Base-by-base conservation (phyloP, 23 tunicate genomes). In the Oikopleura dioica region DNA sequence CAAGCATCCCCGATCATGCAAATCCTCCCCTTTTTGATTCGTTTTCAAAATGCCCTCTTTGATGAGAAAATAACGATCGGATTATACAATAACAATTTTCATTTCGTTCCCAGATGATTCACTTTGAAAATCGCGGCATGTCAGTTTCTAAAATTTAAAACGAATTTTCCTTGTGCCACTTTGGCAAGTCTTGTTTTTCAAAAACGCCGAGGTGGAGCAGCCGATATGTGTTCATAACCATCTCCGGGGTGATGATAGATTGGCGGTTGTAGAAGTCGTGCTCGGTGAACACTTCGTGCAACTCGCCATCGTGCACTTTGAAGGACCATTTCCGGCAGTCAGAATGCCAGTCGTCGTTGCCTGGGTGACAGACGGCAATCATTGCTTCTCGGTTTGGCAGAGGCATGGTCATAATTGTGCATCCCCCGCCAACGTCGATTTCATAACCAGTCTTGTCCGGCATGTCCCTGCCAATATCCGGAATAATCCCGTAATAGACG, bases 401-500 rank as follows among this genome's bases (percentile, higher is more conserved):
- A 9, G 16, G 55, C 16, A 9, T 44, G 16, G 16, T 9, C 16
- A 44, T 16, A 44, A 44, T 44, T 44, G 9, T 44, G 55, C 55
- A 9, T 16, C 2, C 72, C 33, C 29, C 72, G 32, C 29, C 72
- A 63, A 63, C 72, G 26, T 63, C 72, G 26, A 63, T 63, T 28
- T 63, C 72, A 28, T 63, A 63, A 63, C 30, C 72, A 21, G 72
- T 63, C 29, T 63, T 63, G 29, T 23, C 29, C 26, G 30, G 72
- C 30, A 63, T 2, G 33, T 23, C 4, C 16, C 5, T 2, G 2
- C 33, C 72, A 21, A 63, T 28, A 12, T 63, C 33, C 33, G 72
- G 72, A 63, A 63, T 63, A 63, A 63, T 63, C 30, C 72, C 72
- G 26, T 63, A 63, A 28, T 63, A 63, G 33, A 63, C 72, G 33